Evolutionary conservation across 2,888 invertebrate species (phyloP), one percentile per base, ranked within the genome.

Genomic region (Notodonta dromedarius): DNA sequence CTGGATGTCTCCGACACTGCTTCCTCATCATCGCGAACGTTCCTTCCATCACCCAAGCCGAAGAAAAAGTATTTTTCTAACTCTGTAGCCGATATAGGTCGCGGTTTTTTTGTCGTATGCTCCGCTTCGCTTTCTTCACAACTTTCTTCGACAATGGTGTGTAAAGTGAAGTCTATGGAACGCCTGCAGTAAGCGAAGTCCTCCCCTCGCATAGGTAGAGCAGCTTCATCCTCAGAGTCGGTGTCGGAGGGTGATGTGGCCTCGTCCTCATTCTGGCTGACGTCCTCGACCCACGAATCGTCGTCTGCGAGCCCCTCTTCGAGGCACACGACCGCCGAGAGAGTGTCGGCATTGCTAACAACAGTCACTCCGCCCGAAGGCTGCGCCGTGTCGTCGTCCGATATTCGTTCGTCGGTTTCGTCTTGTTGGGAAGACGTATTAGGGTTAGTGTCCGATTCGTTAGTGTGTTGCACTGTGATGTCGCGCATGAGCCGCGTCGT

Each of bases 141-240:
- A 79, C 98, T 98, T 89, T 98, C 98, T 91, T 98, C 98, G 40
- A 98, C 96, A 74, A 98, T 98, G 0, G 98, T 98, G 83, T 98
- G 98, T 68, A 98, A 91, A 2, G 98, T 98, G 84, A 98, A 98
- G 89, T 98, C 98, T 79, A 98, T 96, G 61, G 96, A 95, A 59
- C 97, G 95, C 32, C 97, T 94, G 82, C 97, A 96, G 83, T 97
- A 98, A 5, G 97, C 94, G 54, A 97, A 94, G 68, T 97, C 97
- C 66, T 97, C 97, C 78, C 98, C 97, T 6, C 97, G 95, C 77
- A 97, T 96, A 13, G 95, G 94, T 65, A 96, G 94, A 12, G 94
- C 93, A 50, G 95, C 95, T 82, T 96, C 96, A 75, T 96, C 96
- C 61, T 95, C 95, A 12, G 96, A 96, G 71, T 96, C 96, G 13